Evolutionary conservation across 2,797 vertebrate genomes (phyloP).

Genomic region (Myioborus miniatus): DNA sequence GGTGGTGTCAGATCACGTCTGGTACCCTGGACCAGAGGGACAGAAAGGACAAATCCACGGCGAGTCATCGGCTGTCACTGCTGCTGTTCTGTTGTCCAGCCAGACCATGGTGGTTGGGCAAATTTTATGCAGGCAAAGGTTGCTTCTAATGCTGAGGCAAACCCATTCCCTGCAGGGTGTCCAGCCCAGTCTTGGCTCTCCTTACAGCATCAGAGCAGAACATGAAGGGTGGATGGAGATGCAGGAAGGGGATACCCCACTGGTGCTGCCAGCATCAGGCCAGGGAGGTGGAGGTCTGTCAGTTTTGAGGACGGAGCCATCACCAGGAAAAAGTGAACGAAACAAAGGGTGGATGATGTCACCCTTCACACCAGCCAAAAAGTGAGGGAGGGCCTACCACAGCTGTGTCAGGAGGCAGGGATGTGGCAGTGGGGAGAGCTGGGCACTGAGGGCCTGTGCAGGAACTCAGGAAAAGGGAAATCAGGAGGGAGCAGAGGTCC

Average conservation of each 20-base stretch:
- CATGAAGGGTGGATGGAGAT: background rate
- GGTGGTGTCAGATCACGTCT: background rate
- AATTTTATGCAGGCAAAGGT: background rate
- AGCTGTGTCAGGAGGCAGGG: background rate
- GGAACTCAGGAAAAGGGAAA: background rate
- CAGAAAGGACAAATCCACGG: background rate
- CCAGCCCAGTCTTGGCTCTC: background rate
- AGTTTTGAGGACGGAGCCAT: rapidly evolving
- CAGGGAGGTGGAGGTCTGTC: background rate
- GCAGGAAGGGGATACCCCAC: background rate
- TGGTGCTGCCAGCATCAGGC: background rate
- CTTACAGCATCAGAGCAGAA: background rate
- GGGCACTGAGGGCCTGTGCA: rapidly evolving
- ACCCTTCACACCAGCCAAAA: background rate
- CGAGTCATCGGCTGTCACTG: rapidly evolving
- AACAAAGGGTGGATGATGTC: background rate
- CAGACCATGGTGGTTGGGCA: rapidly evolving
- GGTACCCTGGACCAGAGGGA: background rate
- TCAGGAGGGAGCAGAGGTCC: background rate
- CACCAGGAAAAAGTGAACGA: background rate
- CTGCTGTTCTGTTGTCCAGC: background rate
- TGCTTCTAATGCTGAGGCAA: background rate
- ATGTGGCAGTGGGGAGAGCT: background rate
- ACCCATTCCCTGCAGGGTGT: background rate
- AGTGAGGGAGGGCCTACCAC: background rate